These are phyloP conservation scores for Aphelenchoides fujianensis DNA, from an alignment of 1,140 invertebrate genomes.

Conservation along the genomic window DNA sequence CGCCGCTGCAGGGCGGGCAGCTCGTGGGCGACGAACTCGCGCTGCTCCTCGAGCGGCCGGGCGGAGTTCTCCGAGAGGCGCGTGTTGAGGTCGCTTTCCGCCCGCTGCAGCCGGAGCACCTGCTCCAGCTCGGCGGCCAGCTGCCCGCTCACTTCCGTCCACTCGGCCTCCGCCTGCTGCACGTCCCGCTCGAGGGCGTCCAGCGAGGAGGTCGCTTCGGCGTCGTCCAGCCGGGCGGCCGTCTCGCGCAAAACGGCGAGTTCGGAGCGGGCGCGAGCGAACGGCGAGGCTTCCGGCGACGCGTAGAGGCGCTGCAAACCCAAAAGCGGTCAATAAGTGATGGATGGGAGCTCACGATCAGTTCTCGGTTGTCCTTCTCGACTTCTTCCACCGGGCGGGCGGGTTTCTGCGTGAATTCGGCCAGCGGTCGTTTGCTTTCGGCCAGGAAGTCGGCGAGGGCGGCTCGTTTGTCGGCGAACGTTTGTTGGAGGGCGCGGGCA, in stretches of 20 bases:
- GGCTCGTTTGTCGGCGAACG: not conserved
- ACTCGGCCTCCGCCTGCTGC: not conserved
- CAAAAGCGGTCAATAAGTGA: no score
- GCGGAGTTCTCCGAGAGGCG: not conserved
- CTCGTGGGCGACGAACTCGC: not conserved
- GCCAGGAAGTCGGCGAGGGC: not conserved
- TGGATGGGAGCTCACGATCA: not conserved
- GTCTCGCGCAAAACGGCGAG: not conserved
- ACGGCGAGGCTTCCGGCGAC: not conserved
- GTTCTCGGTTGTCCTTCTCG: not conserved
- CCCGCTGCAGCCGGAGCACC: not conserved
- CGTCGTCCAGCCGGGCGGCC: not conserved
- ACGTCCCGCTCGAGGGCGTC: not conserved
- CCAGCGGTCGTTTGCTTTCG: not conserved
- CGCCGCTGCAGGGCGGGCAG: not conserved
- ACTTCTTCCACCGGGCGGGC: not conserved
- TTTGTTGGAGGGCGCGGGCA: not conserved
- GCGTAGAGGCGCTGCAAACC: not conserved
- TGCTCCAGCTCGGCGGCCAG: not conserved
- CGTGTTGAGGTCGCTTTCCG: not conserved
- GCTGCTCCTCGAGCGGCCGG: not conserved
- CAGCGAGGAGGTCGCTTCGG: not conserved
- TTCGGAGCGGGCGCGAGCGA: not conserved
- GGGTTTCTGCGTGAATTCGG: not conserved
- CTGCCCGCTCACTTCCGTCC: not conserved